Percentiles rank a stretch among this genome's conserved stretches.
phyloP scores from a whole-genome alignment of 2,888 invertebrate species.

The Colostygia pectinataria region DNA sequence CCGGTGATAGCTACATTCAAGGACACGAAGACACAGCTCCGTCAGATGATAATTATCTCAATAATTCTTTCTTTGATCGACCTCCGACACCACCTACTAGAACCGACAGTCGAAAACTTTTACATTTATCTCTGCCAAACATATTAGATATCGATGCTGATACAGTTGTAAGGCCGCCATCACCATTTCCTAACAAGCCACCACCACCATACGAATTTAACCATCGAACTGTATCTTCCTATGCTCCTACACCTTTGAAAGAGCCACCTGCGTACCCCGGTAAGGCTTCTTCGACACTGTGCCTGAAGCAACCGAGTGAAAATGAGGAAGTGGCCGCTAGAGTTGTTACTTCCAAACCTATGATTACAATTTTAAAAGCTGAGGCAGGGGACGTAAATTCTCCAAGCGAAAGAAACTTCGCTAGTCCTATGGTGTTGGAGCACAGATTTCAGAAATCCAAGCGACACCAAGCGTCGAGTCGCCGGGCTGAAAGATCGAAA shows the following conservation, averaged over 20 bases:
- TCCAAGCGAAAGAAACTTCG: slow-evolving; percentile 82
- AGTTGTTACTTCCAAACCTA: slow-evolving; percentile 89
- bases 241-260: slow-evolving; percentile 61
- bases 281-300: slow-evolving; percentile 39
- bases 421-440: slow-evolving; percentile 76
- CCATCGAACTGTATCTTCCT: slow-evolving; percentile 80
- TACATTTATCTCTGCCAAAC: slow-evolving; percentile 74
- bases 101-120: slow-evolving; percentile 84
- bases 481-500: slow-evolving; percentile 85
- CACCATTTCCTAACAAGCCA: slow-evolving; percentile 73
- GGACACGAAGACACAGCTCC: slow-evolving; percentile 84
- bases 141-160: slow-evolving; percentile 67
- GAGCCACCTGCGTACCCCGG: slow-evolving; percentile 88
- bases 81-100: slow-evolving; percentile 88
- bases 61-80: slow-evolving; percentile 77
- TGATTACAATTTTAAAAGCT: slow-evolving; percentile 89
- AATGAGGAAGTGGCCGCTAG: slow-evolving; percentile 89
- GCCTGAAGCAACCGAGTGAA: slow-evolving; percentile 52
- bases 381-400: slow-evolving; percentile 87
- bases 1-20: slow-evolving; percentile 82
- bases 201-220: slow-evolving; percentile 88
- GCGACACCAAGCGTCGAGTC: slow-evolving; percentile 79
- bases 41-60: slow-evolving; percentile 79
- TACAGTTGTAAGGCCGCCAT: slow-evolving; percentile 41
- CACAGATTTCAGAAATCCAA: slow-evolving; percentile 78